These are phyloP conservation scores for Clarias gariepinus DNA, from an alignment of 2,113 vertebrate genomes.

Conservation along the genomic window DNA sequence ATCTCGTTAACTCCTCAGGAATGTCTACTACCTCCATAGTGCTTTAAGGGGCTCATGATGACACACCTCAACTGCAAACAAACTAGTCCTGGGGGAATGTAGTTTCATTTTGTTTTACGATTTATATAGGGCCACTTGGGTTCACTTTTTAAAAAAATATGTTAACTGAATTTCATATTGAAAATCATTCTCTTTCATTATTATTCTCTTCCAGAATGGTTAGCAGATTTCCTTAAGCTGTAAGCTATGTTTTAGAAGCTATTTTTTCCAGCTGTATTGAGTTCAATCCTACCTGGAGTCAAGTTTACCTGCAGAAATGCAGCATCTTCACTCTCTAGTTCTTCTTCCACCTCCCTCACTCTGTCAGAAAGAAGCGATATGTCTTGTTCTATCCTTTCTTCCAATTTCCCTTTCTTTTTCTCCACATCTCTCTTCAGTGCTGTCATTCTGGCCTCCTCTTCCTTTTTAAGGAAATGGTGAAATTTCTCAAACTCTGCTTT, in stretches of 20 bases:
- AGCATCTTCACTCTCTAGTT: slow-evolving; percentile 31
- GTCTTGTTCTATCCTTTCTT: background rate
- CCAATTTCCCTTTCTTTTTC: slow-evolving; percentile 9
- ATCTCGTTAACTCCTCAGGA: too few relatives aligned
- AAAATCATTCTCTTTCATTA: background rate
- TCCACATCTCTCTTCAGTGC: slow-evolving; percentile 41
- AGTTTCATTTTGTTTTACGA: too few relatives aligned
- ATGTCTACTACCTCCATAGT: too few relatives aligned
- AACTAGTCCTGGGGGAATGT: too few relatives aligned
- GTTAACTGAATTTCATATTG: background rate
- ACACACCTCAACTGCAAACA: too few relatives aligned
- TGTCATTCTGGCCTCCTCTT: slow-evolving; percentile 41
- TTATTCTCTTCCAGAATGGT: background rate
- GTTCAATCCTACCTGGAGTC: too few relatives aligned
- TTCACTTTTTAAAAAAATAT: background rate
- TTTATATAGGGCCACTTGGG: too few relatives aligned
- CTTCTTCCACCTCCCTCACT: slow-evolving; percentile 30
- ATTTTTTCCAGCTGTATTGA: too few relatives aligned
- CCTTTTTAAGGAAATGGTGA: slow-evolving; percentile 52
- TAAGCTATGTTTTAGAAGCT: too few relatives aligned
- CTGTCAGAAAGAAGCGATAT: slow-evolving; percentile 1
- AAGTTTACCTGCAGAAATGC: slow-evolving; percentile 14
- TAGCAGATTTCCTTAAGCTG: background rate
- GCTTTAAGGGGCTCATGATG: too few relatives aligned
- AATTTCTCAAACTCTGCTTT: slow-evolving; percentile 57